Evolutionary conservation across 2,888 invertebrate species (phyloP).

Genomic region (Patella pellucida): DNA sequence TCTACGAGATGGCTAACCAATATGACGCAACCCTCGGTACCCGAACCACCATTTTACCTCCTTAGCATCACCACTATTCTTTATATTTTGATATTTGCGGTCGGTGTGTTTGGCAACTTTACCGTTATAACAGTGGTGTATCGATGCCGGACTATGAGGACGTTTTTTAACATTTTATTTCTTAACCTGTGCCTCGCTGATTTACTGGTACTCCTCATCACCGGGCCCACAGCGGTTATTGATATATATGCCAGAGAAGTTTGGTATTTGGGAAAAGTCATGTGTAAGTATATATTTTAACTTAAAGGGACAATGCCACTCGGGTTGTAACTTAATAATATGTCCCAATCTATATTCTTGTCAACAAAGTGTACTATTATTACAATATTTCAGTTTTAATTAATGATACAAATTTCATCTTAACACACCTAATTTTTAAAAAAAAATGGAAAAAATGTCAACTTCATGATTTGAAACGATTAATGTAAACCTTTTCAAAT

Average conservation of each 20-base stretch:
- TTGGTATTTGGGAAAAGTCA: slow-evolving; percentile 90
- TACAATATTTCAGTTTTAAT: too few relatives aligned
- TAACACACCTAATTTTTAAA: too few relatives aligned
- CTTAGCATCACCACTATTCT: slow-evolving; percentile 89
- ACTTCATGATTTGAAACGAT: too few relatives aligned
- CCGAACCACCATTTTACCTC: slow-evolving; percentile 77
- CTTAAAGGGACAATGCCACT: too few relatives aligned
- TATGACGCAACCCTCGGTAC: slow-evolving; percentile 7
- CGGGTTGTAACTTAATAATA: too few relatives aligned
- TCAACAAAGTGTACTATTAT: too few relatives aligned
- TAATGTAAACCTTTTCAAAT: too few relatives aligned
- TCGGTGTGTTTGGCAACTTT: slow-evolving; percentile 91
- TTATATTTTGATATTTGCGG: slow-evolving; percentile 88
- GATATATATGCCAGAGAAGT: slow-evolving; percentile 92
- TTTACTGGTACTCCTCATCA: slow-evolving; percentile 89
- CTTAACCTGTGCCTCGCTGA: slow-evolving; percentile 94
- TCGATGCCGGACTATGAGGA: slow-evolving; percentile 82
- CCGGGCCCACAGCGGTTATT: slow-evolving; percentile 91
- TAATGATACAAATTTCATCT: too few relatives aligned
- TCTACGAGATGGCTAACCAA: too few relatives aligned
- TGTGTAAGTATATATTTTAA: slow-evolving; percentile 82
- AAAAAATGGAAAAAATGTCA: too few relatives aligned
- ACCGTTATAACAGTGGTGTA: slow-evolving; percentile 94
- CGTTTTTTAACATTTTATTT: slow-evolving; percentile 93
- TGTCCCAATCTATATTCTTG: too few relatives aligned